Base-by-base conservation (phyloP, 2,888 invertebrate genomes). In the Sabatieria punctata region DNA sequence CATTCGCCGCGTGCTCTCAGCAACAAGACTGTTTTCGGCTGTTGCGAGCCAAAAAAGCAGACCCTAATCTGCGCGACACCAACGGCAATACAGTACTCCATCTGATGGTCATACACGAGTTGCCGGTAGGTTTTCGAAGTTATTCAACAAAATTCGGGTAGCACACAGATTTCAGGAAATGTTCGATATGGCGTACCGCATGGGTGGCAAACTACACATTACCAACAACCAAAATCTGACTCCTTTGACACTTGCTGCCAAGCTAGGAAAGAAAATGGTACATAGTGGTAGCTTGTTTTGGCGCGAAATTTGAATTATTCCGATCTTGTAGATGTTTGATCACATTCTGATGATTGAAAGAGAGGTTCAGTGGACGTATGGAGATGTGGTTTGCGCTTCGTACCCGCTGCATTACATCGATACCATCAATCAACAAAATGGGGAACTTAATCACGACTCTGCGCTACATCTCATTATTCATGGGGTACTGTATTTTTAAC, bases 61-160 rank as follows among this genome's bases (percentile, higher is more conserved):
- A 95, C 71, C 88, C 91, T 0, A 81, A 95, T 67, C 78, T 80
- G 39, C 88, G 88, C 66, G 95, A 97, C 63, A 85, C 88, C 0
- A 95, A 95, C 65, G 95, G 95, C 35, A 97, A 97, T 64, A 93
- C 91, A 0, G 84, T 88, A 1, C 72, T 95, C 33, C 97, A 97
- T 64, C 82, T 97, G 79, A 74, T 95, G 40, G 88, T 95, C 43
- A 93, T 97, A 59, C 85, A 89, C 66, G 81, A 88, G 59, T 88
- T 88, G 70, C 69, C 80, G 67, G 84, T 82, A 67, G 69, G 68
- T 15, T 6, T 6, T 8, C 30, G 15, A 30, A 11, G 15, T n/a
- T 37, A 18, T 37, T 11, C 37, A 15, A 18, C 37, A 6, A 15
- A 8, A 13, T n/a, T 41, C 22, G 4, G 38, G 51, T 24, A 35